Percentiles rank a stretch among this genome's conserved stretches.
Evolutionary conservation across 1,140 invertebrate species (phyloP).

Genomic region (Drosophila erecta): DNA sequence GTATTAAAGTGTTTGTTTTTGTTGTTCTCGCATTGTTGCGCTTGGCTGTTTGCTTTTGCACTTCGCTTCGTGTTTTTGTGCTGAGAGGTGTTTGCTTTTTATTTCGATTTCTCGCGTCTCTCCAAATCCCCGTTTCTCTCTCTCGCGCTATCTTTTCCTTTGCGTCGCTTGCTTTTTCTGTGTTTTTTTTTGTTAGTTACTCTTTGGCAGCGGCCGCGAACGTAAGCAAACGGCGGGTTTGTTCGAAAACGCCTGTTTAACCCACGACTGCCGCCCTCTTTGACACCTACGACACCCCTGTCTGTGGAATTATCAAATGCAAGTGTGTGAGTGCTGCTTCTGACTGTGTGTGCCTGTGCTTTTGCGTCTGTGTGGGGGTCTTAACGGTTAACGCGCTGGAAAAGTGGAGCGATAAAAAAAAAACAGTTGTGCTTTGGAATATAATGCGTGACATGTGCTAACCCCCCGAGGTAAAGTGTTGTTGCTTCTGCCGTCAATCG

Average conservation of each 20-base stretch:
- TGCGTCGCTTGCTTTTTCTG: constrained; percentile 49
- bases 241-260: constrained; percentile 32
- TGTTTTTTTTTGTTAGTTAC: constrained; percentile 62
- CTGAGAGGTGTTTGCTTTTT: constrained; percentile 40
- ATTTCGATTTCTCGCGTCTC: constrained; percentile 15
- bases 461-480: constrained; percentile 53
- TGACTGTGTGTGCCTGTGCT: constrained; percentile 11
- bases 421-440: constrained; percentile 33
- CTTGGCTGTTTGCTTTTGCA: constrained; percentile 67
- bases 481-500: constrained; percentile 60
- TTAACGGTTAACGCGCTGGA: constrained; percentile 41
- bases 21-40: constrained; percentile 39
- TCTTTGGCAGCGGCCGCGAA: constrained; percentile 72
- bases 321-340: constrained; percentile 40
- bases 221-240: constrained; percentile 66
- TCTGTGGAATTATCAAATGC: constrained; percentile 41
- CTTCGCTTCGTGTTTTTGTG: constrained; percentile 52
- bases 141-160: constrained; percentile 22
- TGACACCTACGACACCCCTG: constrained; percentile 25
- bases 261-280: constrained; percentile 26
- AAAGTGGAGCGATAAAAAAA: constrained; percentile 44
- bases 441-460: constrained; percentile 52
- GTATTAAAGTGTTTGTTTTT: constrained; percentile 20
- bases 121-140: constrained; percentile 13
- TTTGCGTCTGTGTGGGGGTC: constrained; percentile 24